Evolutionary conservation across 2,797 vertebrate species (phyloP).

Genomic region (Gallinago solitaria): DNA sequence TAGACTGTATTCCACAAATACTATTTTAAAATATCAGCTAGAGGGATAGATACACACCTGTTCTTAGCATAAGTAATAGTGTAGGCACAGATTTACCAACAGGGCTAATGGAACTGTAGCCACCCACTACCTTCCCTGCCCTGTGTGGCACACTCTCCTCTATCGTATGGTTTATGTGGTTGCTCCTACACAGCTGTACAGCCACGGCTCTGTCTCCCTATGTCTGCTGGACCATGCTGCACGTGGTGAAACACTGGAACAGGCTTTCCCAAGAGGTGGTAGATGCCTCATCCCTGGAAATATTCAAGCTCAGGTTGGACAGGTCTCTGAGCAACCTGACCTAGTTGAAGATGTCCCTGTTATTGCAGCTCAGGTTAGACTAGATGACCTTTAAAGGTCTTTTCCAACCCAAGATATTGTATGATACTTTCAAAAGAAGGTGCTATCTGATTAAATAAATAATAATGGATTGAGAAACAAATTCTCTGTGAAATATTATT

Average conservation of each 20-base stretch:
- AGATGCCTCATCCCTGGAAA: neutral
- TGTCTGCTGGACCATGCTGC: neutral
- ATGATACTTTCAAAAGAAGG: neutral
- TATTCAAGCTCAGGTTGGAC: neutral
- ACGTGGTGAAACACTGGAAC: neutral
- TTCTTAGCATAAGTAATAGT: neutral
- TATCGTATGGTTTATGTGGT: fast-evolving
- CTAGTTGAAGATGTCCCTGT: neutral
- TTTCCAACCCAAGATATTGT: neutral
- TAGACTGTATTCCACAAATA: neutral
- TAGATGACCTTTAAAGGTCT: neutral
- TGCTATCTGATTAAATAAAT: neutral
- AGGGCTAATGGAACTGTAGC: neutral
- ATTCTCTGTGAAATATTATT: neutral
- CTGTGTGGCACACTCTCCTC: neutral
- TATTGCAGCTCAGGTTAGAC: neutral
- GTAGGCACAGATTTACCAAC: neutral
- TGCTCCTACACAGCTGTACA: neutral
- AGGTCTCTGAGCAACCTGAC: neutral
- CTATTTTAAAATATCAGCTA: neutral
- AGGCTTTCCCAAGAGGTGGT: neutral
- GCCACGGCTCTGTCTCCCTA: neutral
- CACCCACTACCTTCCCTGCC: neutral
- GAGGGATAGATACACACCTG: neutral
- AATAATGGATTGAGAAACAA: neutral